A percentile compares a stretch with the other conserved stretches of the same genome.
Conservation (phyloP, 2,797 vertebrate species). For the Myiotriccus ornatus region DNA sequence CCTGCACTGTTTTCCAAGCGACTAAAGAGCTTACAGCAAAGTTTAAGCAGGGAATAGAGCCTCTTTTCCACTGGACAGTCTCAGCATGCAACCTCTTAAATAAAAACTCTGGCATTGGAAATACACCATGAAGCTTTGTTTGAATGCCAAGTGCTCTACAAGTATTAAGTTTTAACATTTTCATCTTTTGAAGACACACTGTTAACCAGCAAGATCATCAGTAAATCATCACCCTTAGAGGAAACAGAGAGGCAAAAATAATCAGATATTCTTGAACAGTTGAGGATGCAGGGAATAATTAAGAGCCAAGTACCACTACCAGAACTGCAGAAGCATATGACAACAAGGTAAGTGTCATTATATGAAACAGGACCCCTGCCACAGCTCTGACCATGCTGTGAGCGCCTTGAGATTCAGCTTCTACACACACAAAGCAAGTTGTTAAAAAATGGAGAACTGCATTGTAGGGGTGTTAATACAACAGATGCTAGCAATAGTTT, state of each 20-base stretch:
- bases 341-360: constrained; percentile 73
- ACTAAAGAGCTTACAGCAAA: neutral
- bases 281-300: constrained; percentile 85
- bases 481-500: neutral
- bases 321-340: constrained; percentile 75
- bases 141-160: neutral
- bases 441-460: neutral
- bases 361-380: neutral
- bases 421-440: neutral
- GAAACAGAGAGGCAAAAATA: constrained; percentile 75
- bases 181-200: neutral
- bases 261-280: constrained; percentile 85
- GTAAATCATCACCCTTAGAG: constrained; percentile 1
- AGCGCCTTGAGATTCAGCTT: neutral
- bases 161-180: neutral
- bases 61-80: neutral
- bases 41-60: neutral
- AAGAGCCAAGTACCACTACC: constrained; percentile 65
- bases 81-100: neutral
- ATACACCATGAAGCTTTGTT: neutral
- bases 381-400: neutral
- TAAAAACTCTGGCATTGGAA: neutral
- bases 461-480: neutral
- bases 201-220: constrained; percentile 29
- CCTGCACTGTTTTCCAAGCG: neutral